These are phyloP conservation scores for Oscheius sp. DNA, from an alignment of 1,140 invertebrate genomes.

Conservation along the genomic window DNA sequence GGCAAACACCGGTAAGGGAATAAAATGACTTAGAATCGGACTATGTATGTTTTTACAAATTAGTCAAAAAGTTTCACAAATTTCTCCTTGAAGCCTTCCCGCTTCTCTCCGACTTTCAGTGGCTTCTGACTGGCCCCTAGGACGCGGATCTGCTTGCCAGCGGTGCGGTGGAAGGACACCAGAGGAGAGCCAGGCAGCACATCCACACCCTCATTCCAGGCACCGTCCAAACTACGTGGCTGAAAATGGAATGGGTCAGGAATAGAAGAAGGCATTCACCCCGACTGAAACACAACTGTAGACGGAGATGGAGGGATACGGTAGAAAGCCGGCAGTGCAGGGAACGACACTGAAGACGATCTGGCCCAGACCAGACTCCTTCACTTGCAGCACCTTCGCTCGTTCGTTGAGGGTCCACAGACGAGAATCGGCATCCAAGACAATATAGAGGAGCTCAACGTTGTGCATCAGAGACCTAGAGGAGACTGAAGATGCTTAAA, in stretches of 20 bases:
- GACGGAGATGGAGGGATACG: conserved; percentile 50
- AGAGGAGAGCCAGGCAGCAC: conserved; percentile 28
- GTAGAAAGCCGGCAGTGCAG: conserved; percentile 52
- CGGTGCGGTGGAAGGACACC: conserved; percentile 47
- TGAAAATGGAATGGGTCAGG: not conserved
- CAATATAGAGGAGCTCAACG: conserved; percentile 17
- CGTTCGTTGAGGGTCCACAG: conserved; percentile 29
- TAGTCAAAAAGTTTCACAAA: conserved; percentile 50
- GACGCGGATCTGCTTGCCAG: conserved; percentile 55
- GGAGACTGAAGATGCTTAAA: not conserved
- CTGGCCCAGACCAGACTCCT: conserved; percentile 57
- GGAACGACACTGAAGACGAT: conserved; percentile 50
- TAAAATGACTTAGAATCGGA: no score
- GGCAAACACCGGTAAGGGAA: no score
- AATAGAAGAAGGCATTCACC: not conserved
- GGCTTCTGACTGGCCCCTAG: conserved; percentile 33
- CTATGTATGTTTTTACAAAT: no score
- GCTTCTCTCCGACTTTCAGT: not conserved
- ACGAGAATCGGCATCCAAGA: conserved; percentile 21
- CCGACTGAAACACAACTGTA: conserved; percentile 39
- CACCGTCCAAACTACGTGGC: not conserved
- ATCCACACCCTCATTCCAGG: conserved; percentile 30
- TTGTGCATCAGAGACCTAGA: conserved; percentile 9
- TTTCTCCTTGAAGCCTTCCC: conserved; percentile 18
- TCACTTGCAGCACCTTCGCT: conserved; percentile 35